Conservation (phyloP, 2,797 vertebrate species). For the Rachycentron canadum region DNA sequence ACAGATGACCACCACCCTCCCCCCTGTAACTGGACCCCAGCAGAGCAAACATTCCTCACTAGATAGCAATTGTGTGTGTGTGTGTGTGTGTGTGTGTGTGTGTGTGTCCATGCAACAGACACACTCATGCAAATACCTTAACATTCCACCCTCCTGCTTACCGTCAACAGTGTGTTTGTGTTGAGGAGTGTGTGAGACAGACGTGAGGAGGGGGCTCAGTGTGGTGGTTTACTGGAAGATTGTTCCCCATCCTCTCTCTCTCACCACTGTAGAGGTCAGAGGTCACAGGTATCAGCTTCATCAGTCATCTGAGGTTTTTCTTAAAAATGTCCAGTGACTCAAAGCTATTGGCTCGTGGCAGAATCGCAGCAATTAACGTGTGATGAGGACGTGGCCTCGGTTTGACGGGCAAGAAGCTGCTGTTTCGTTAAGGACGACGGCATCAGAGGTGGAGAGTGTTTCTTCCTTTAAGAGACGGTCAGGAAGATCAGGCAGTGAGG, state of each 20-base stretch:
- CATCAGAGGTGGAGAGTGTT: too few relatives aligned
- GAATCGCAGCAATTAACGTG: neutral
- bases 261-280: constrained; percentile 41
- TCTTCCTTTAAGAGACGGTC: too few relatives aligned
- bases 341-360: too few relatives aligned
- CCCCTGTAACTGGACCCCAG: constrained; percentile 70
- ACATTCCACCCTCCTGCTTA: constrained; percentile 78
- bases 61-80: constrained; percentile 61
- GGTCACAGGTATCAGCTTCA: constrained; percentile 36
- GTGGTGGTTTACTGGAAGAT: constrained; percentile 58
- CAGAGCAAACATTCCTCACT: constrained; percentile 75
- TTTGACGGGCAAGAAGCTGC: too few relatives aligned
- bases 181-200: constrained; percentile 31
- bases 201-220: constrained; percentile 15
- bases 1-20: constrained; percentile 47
- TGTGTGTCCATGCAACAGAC: constrained; percentile 27
- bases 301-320: constrained; percentile 31
- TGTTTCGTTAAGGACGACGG: too few relatives aligned
- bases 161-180: constrained; percentile 71
- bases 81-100: constrained; percentile 17
- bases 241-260: constrained; percentile 15
- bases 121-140: constrained; percentile 53
- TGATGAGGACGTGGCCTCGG: too few relatives aligned
- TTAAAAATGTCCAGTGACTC: neutral
- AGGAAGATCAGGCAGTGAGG: too few relatives aligned